Base-by-base conservation (phyloP, 2,113 vertebrate genomes). In the Python bivittatus region DNA sequence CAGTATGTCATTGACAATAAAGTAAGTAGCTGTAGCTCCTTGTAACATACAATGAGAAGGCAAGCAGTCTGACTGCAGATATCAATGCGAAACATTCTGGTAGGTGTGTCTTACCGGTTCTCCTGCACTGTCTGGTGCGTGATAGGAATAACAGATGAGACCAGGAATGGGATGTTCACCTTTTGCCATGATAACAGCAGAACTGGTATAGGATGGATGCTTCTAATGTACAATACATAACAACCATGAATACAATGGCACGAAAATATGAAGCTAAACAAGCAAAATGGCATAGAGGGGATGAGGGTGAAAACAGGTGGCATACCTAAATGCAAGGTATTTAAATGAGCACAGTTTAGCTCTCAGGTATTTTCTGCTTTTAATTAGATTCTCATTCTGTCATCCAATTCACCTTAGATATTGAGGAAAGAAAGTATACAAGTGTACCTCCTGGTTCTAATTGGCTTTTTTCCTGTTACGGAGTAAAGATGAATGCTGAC, bases 101-200 rank as follows among this genome's bases (percentile, higher is more conserved):
- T 58, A 96, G 96, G 84, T 52, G 58, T 95, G 91, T 97, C 98
- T 98, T 98, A 98, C 98, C 98, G 85, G 98, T 96, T 98, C 96
- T 97, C 97, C 97, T 97, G 98, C 95, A 98, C 98, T 99, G 98
- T 95, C 96, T 98, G 98, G 97, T 98, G 98, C 98, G 95, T 99
- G 98, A 98, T 98, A 97, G 96, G 98, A 98, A 97, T 97, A 97
- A 96, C 93, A 98, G 97, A 98, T 98, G 98, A 98, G 97, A 97
- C 98, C 98, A 95, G 98, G 98, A 96, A 99, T 97, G 97, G 98
- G 97, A 95, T 98, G 98, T 94, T 97, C 97, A 96, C 98, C 98
- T 97, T 98, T 98, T 97, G 98, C 98, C 99, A 99, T 99, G 98
- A 99, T 96, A 98, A 98, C 97, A 97, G 98, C 98, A 97, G 98